Percentiles rank a stretch among this genome's conserved stretches.
Conservation (phyloP, 2,797 vertebrate genomes). For the Coreius guichenoti region DNA sequence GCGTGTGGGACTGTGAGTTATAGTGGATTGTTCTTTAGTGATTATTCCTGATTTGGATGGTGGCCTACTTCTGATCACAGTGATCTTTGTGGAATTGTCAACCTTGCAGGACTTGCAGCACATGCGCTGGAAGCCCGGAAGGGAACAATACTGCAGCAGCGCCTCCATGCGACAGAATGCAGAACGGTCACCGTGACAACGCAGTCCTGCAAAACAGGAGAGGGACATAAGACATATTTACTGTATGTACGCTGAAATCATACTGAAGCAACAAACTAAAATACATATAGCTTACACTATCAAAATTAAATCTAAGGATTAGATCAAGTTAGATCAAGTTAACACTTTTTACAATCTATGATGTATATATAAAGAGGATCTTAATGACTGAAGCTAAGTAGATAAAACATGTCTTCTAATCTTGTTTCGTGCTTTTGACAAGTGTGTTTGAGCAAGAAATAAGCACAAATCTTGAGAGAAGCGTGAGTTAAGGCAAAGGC, state of each 20-base stretch:
- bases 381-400: background rate
- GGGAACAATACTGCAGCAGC: slow-evolving; percentile 88
- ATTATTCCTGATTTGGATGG: slow-evolving; percentile 11
- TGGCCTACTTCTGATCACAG: slow-evolving; percentile 42
- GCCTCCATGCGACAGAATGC: slow-evolving; percentile 92
- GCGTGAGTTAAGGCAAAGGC: slow-evolving; percentile 8
- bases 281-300: background rate
- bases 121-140: slow-evolving; percentile 87
- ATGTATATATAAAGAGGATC: background rate
- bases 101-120: slow-evolving; percentile 92
- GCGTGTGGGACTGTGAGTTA: slow-evolving; percentile 42
- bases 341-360: background rate
- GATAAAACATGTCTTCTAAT: background rate
- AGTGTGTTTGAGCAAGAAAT: slow-evolving; percentile 38
- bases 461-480: slow-evolving; percentile 56
- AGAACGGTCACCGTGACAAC: slow-evolving; percentile 93
- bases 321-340: background rate
- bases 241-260: background rate
- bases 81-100: slow-evolving; percentile 58
- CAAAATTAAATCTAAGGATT: background rate
- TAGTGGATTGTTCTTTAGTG: slow-evolving; percentile 39
- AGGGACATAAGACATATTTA: slow-evolving; percentile 67
- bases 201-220: slow-evolving; percentile 88
- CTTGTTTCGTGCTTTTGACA: background rate
- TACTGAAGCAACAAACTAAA: background rate